Percentiles rank a stretch among this genome's conserved stretches.
Evolutionary conservation across 2,888 invertebrate genomes (phyloP).

Genomic region (Cephus spinipes): DNA sequence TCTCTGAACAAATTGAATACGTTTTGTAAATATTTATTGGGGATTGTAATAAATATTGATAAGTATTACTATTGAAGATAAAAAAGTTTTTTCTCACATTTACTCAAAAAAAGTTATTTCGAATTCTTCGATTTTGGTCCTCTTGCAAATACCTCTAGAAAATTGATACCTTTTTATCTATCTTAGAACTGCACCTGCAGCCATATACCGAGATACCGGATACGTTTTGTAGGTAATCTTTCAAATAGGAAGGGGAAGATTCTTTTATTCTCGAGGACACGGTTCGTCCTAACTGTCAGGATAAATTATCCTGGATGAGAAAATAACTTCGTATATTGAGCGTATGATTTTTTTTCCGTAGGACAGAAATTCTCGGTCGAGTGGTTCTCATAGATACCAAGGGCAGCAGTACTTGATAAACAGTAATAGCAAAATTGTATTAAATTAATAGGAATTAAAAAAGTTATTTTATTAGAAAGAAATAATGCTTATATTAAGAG

Average conservation of each 20-base stretch:
- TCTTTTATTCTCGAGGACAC: neutral
- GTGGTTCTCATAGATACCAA: neutral
- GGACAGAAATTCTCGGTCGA: neutral
- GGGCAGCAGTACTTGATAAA: neutral
- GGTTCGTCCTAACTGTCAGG: neutral
- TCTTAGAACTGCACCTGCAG: neutral
- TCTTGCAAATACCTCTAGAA: neutral
- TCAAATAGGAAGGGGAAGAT: neutral
- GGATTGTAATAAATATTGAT: neutral
- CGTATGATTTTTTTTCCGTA: neutral
- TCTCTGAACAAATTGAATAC: neutral
- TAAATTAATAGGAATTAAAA: neutral
- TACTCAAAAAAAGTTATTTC: neutral
- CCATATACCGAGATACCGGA: neutral
- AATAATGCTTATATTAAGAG: neutral
- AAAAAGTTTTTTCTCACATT: neutral
- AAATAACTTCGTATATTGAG: neutral
- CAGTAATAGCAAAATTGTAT: neutral
- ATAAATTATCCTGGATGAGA: neutral
- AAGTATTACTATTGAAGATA: neutral
- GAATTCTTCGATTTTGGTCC: neutral
- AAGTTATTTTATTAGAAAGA: neutral
- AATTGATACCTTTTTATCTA: neutral
- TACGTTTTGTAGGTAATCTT: neutral
- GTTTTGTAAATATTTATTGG: neutral